These are phyloP conservation scores for Fragum fragum DNA, from an alignment of 2,888 invertebrate genomes.

Conservation along the genomic window DNA sequence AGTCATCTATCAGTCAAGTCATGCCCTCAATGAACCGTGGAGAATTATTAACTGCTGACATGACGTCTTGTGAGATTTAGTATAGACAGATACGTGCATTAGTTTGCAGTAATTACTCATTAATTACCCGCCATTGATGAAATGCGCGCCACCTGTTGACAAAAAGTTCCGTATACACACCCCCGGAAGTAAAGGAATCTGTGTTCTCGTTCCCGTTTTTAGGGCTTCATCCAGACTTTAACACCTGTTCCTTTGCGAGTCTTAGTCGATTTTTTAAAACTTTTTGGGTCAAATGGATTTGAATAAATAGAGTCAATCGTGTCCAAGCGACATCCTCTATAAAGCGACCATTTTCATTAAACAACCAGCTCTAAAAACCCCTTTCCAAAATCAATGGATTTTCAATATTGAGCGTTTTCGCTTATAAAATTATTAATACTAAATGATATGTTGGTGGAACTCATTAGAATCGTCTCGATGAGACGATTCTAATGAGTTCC, in stretches of 20 bases:
- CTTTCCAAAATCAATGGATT: no score
- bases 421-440: no score
- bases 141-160: constrained; percentile 56
- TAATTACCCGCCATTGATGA: constrained; percentile 43
- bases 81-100: constrained; percentile 52
- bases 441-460: no score
- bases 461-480: no score
- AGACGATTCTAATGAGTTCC: no score
- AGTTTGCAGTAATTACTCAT: constrained; percentile 50
- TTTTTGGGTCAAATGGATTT: no score
- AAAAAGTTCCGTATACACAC: constrained; percentile 10
- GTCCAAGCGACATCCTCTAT: no score
- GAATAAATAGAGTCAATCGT: no score
- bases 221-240: background rate
- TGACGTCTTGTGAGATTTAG: constrained; percentile 38
- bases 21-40: constrained; percentile 14
- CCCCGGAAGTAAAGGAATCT: constrained; percentile 14
- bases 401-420: no score
- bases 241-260: background rate
- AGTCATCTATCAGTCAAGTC: constrained; percentile 10
- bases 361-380: no score
- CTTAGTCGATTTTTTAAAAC: background rate
- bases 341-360: no score
- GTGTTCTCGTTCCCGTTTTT: background rate
- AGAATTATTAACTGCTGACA: constrained; percentile 42